phyloP scores from a whole-genome alignment of 2,888 invertebrate genomes.

The Salticus scenicus region DNA sequence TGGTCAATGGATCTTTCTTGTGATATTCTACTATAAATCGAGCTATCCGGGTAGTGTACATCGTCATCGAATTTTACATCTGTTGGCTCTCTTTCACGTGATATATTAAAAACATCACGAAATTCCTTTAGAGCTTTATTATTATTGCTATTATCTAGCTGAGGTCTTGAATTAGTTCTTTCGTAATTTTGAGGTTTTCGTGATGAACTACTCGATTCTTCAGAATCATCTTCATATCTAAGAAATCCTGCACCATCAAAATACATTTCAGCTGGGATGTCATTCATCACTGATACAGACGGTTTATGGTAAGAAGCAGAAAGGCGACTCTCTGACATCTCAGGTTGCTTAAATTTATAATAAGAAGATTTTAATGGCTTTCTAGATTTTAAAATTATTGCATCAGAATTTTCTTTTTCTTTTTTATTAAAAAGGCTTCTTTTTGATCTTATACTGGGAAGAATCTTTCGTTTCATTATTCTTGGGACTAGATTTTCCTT shows the following conservation, averaged over 20 bases:
- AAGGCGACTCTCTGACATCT: slow-evolving; percentile 29
- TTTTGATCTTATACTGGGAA: not conserved
- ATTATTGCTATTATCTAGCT: slow-evolving; percentile 12
- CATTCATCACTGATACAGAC: slow-evolving; percentile 53
- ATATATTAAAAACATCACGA: slow-evolving; percentile 37
- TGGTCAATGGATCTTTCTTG: slow-evolving; percentile 25
- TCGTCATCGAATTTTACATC: slow-evolving; percentile 53
- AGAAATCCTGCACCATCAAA: slow-evolving; percentile 65
- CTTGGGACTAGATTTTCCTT: not conserved
- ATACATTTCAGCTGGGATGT: slow-evolving; percentile 56
- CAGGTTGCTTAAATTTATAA: not conserved
- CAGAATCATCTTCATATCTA: slow-evolving; percentile 49
- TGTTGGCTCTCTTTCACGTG: not conserved
- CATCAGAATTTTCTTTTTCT: not conserved
- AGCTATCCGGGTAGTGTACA: not conserved
- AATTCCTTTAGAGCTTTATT: slow-evolving; percentile 44
- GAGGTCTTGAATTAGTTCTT: not conserved
- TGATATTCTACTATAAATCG: not conserved
- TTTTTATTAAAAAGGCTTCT: slow-evolving; percentile 3
- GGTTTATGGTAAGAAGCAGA: slow-evolving; percentile 48
- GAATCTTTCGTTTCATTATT: not conserved
- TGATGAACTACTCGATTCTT: slow-evolving; percentile 9
- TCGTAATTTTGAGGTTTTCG: not conserved
- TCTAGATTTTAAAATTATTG: not conserved
- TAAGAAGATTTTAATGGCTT: not conserved